A percentile compares a stretch with the other conserved stretches of the same genome.
phyloP scores from a whole-genome alignment of 2,113 vertebrate species.

The Scopus umbretta region DNA sequence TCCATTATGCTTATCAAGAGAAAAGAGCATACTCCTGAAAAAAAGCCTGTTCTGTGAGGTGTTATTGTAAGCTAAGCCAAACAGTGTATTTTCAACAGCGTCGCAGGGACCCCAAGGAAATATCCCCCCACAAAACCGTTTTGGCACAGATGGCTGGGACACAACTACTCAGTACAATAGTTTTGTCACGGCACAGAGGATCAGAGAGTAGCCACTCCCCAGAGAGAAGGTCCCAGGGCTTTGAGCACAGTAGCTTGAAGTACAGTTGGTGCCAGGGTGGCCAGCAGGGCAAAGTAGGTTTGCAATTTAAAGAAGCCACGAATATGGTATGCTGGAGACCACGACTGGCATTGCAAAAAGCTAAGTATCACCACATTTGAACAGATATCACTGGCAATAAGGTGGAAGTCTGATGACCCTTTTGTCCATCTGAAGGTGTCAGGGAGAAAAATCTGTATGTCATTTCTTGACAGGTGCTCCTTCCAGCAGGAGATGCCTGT shows the following conservation, averaged over 20 bases:
- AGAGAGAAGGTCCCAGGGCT: not conserved
- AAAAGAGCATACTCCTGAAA: not conserved
- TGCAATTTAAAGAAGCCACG: not conserved
- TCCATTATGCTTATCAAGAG: not conserved
- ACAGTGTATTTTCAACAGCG: not conserved
- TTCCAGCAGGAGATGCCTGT: not conserved
- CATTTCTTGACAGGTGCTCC: not conserved
- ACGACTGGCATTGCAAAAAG: not conserved
- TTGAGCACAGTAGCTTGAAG: not conserved
- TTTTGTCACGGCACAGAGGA: not conserved
- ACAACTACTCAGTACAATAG: not conserved
- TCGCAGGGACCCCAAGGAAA: not conserved
- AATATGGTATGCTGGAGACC: not conserved
- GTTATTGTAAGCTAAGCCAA: not conserved
- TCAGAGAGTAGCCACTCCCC: not conserved
- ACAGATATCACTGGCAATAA: not conserved
- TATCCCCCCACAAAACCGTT: not conserved
- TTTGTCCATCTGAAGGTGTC: not conserved
- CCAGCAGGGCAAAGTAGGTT: not conserved
- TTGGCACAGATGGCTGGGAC: not conserved
- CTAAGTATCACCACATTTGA: not conserved
- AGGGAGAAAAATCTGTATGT: not conserved
- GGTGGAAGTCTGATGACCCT: not conserved
- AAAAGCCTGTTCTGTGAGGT: not conserved
- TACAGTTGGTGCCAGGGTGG: not conserved